Evolutionary conservation across 2,888 invertebrate species (phyloP).

Genomic region (Sinohyriopsis cumingii): DNA sequence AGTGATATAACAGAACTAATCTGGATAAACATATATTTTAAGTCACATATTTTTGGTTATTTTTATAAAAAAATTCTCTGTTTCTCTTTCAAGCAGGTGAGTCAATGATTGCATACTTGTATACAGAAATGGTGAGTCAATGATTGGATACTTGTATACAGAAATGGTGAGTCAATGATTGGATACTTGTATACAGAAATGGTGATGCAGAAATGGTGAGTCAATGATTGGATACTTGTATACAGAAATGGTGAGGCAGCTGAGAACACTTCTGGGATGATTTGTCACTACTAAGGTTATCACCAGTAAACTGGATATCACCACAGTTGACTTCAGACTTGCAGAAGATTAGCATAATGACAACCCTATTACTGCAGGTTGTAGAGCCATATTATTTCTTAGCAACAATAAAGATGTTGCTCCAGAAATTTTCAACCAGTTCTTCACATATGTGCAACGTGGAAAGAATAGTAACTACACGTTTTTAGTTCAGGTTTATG

Average conservation of each 20-base stretch:
- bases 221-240: background rate
- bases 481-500: no score
- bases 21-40: no score
- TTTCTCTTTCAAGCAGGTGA: no score
- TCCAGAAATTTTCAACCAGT: constrained; percentile 7
- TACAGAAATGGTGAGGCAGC: constrained; percentile 8
- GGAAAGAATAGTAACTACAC: no score
- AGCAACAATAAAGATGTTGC: constrained; percentile 3
- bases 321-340: constrained; percentile 7
- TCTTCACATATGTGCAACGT: constrained; percentile 4
- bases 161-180: constrained; percentile 3
- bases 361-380: constrained; percentile 4
- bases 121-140: constrained; percentile 4
- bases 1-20: no score
- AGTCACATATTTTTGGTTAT: no score
- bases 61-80: background rate
- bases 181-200: constrained; percentile 6
- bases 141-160: background rate
- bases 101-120: background rate
- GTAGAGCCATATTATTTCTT: constrained; percentile 8
- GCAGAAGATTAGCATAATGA: constrained; percentile 15
- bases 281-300: constrained; percentile 10
- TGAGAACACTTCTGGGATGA: constrained; percentile 5
- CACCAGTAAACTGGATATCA: constrained; percentile 3
- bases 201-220: background rate